Evolutionary conservation across 2,797 vertebrate genomes (phyloP), one percentile per base, ranked within the genome.

Genomic region (Gallinago solitaria): DNA sequence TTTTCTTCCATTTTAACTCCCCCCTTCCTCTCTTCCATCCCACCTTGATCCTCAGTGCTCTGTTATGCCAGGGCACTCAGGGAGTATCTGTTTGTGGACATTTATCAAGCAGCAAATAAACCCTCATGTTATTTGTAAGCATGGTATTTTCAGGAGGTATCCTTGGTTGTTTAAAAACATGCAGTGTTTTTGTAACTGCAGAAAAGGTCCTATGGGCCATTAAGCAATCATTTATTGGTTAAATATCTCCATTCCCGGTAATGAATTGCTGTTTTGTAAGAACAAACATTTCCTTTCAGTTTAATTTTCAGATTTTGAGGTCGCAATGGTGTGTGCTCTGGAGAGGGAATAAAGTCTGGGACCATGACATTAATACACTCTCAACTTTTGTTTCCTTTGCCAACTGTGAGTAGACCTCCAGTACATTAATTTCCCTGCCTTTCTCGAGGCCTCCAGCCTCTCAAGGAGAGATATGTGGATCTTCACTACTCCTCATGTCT

Each of bases 201-300:
- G 87, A 91, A 94, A 76, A 83, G 83, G 85, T 93, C 93, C 56
- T 83, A 96, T 79, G 85, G 90, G 86, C 91, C 88, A 94, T 90
- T 80, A 95, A 95, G 59, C 81, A 95, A 93, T 95, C 83, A 80
- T 89, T 75, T 84, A 80, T 93, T 92, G 88, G 95, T 94, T 96
- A 95, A 90, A 89, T 87, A 95, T 96, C 93, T 96, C 91, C 67
- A 51, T 83, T 96, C 60, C 37, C 33, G 12, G 73, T 93, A 91
- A 96, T 88, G 57, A 87, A 90, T 80, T 88, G 79, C 47, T 96
- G 21, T 81, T 93, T 79, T 83, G 71, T 35, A 61, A 89, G 95
- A 95, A 89, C 67, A 96, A 97, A 95, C 86, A 87, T 89, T 91
- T 93, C 82, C 77, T 94, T 84, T 90, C 57, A 27, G 61, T 88